phyloP scores from a whole-genome alignment of 2,888 invertebrate species.

The Mystacides longicornis region DNA sequence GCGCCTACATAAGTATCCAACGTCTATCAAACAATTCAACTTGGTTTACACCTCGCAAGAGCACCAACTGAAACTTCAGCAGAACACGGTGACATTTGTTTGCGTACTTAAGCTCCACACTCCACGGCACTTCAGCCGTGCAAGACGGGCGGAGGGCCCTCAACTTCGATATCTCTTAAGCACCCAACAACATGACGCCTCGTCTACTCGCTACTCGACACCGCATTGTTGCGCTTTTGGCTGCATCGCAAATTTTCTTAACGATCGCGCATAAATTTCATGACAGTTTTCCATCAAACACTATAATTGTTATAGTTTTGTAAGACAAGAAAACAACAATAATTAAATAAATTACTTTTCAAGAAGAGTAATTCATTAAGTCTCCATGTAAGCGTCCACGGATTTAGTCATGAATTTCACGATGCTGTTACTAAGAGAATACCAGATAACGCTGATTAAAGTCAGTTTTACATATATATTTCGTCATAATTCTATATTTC shows the following conservation, averaged over 20 bases:
- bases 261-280: not conserved
- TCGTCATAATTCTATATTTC: too few species aligned
- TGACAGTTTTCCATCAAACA: not conserved
- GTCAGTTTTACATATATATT: too few species aligned
- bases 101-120: slow-evolving; percentile 7
- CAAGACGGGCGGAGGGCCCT: slow-evolving; percentile 1
- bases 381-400: too few species aligned
- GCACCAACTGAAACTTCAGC: not conserved
- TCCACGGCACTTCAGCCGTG: not conserved
- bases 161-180: slow-evolving; percentile 13
- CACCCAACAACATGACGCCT: slow-evolving; percentile 8
- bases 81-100: slow-evolving; percentile 5
- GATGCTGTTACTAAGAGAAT: too few species aligned
- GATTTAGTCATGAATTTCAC: too few species aligned
- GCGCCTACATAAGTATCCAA: too few species aligned
- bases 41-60: not conserved
- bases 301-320: not conserved
- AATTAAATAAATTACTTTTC: too few species aligned
- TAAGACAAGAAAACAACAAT: not conserved
- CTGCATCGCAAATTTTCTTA: not conserved
- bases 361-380: too few species aligned
- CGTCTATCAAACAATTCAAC: not conserved
- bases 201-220: not conserved
- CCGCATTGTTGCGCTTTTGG: not conserved
- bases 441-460: too few species aligned